phyloP scores from a whole-genome alignment of 2,888 invertebrate species.

The Phymatocera aterrima region DNA sequence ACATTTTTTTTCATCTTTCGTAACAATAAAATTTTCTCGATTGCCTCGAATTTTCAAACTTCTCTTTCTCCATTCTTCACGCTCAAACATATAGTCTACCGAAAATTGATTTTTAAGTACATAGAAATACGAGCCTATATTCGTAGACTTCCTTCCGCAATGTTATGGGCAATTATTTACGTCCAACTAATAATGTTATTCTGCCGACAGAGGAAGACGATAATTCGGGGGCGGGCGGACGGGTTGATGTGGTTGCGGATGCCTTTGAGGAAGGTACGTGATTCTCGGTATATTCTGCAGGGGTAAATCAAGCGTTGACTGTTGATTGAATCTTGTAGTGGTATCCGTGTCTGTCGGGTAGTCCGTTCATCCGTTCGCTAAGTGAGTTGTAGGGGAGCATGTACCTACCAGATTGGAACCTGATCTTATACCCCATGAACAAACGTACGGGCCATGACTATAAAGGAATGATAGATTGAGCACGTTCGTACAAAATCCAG shows the following conservation, averaged over 20 bases:
- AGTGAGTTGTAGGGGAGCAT: constrained; percentile 45
- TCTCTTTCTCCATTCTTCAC: no score
- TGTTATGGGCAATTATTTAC: neutral
- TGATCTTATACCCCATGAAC: constrained; percentile 30
- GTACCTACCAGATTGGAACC: constrained; percentile 42
- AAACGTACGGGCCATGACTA: neutral
- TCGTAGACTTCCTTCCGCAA: neutral
- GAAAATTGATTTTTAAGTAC: neutral
- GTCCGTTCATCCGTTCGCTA: constrained; percentile 37
- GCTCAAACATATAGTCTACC: no score
- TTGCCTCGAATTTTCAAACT: no score
- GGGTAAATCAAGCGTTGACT: constrained; percentile 45
- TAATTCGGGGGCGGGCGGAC: constrained; percentile 21
- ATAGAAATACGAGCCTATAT: neutral
- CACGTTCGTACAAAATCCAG: constrained; percentile 5
- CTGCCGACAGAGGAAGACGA: constrained; percentile 20
- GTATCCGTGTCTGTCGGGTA: constrained; percentile 44
- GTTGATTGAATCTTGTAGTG: constrained; percentile 56
- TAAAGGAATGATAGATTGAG: constrained; percentile 28
- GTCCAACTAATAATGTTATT: neutral
- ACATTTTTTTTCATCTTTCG: no score
- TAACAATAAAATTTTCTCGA: no score
- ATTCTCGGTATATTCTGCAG: constrained; percentile 48
- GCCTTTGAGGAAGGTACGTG: constrained; percentile 54
- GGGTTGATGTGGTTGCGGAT: constrained; percentile 32